Percentiles rank a stretch among this genome's conserved stretches.
phyloP scores from a whole-genome alignment of 1,140 invertebrate genomes.

The Octopus sinensis region DNA sequence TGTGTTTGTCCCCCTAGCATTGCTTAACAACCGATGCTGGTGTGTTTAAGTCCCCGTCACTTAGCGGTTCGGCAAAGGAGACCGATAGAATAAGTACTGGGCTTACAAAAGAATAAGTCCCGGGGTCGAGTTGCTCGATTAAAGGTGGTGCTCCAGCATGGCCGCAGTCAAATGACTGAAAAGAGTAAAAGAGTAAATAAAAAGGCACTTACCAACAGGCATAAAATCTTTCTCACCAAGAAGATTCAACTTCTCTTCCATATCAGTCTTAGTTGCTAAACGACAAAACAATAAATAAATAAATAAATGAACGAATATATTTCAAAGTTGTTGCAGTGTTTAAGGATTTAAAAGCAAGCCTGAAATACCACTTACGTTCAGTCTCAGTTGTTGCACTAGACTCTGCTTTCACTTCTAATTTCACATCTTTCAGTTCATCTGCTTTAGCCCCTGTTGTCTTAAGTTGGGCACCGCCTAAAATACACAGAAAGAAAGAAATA shows the following conservation, averaged over 20 bases:
- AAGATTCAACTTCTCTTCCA: constrained; percentile 59
- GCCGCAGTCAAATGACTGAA: no score
- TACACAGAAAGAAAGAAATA: constrained; percentile 15
- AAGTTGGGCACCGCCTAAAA: constrained; percentile 52
- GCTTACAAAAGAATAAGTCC: no score
- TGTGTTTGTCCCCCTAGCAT: no score
- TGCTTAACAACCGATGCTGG: no score
- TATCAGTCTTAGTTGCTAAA: constrained; percentile 38
- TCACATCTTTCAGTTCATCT: constrained; percentile 46
- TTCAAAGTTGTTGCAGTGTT: no score
- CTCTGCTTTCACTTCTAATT: constrained; percentile 24
- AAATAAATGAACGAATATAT: background rate
- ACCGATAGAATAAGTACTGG: no score
- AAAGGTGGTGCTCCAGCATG: no score
- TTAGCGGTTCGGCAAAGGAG: no score
- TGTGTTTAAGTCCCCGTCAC: no score
- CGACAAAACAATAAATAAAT: background rate
- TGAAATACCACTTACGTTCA: constrained; percentile 19
- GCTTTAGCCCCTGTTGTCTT: constrained; percentile 49
- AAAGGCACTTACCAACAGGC: constrained; percentile 66
- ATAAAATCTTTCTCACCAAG: constrained; percentile 78
- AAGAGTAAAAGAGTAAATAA: background rate
- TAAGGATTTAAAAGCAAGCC: background rate
- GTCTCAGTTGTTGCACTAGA: constrained; percentile 27
- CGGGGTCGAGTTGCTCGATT: no score